A percentile compares a stretch with the other conserved stretches of the same genome.
Evolutionary conservation across 2,888 invertebrate genomes (phyloP).

Genomic region (Drosophila demipolita): DNA sequence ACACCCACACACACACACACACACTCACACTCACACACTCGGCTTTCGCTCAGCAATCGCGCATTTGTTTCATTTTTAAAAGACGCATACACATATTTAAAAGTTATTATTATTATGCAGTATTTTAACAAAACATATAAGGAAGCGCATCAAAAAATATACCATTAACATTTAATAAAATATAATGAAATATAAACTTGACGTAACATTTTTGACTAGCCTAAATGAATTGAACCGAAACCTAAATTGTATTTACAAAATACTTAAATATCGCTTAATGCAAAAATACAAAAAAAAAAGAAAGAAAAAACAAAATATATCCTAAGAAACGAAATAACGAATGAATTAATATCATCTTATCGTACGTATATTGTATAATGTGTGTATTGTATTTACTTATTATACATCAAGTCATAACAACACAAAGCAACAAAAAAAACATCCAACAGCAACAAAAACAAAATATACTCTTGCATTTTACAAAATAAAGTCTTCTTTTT

Average conservation of each 20-base stretch:
- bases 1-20: background rate
- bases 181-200: constrained; percentile 46
- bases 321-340: constrained; percentile 58
- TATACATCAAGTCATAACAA: constrained; percentile 68
- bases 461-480: constrained; percentile 82
- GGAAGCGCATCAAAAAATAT: constrained; percentile 50
- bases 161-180: constrained; percentile 22
- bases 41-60: constrained; percentile 74
- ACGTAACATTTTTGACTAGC: constrained; percentile 74
- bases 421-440: constrained; percentile 54
- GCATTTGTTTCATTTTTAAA: constrained; percentile 73
- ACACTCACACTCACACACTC: constrained; percentile 15
- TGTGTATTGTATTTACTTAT: constrained; percentile 70
- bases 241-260: constrained; percentile 78
- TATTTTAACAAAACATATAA: constrained; percentile 67
- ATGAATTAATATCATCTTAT: constrained; percentile 56
- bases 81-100: constrained; percentile 68
- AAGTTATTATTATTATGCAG: constrained; percentile 72
- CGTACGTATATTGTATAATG: constrained; percentile 70
- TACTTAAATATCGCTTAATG: constrained; percentile 76
- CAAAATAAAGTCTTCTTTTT: constrained; percentile 83
- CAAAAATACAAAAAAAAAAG: constrained; percentile 28
- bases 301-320: constrained; percentile 37
- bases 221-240: constrained; percentile 76
- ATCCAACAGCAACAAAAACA: constrained; percentile 47